Evolutionary conservation across 2,888 invertebrate species (phyloP), one percentile per base, ranked within the genome.

Genomic region (Arctia plantaginis): DNA sequence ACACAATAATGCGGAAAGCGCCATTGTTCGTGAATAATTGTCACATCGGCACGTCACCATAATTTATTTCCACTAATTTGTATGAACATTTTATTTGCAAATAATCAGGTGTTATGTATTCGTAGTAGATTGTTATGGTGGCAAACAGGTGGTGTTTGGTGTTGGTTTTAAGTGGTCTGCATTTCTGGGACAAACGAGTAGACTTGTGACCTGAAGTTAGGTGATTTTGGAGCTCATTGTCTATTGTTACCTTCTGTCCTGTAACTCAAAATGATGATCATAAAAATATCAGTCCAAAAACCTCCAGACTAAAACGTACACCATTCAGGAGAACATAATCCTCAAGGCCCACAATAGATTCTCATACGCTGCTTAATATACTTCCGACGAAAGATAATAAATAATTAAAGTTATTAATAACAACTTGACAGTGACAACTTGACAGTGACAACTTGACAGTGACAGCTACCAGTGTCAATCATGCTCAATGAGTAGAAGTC

Each of bases 1-100:
- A 66, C 66, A n/a, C 7, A 66, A 23, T 23, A 70, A 74, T 62
- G 71, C 71, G 74, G 74, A 74, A 74, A 67, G 62, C 35, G 41
- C 67, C 66, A 71, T 71, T 67, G 33, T 20, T 44, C 47, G 67
- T 18, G 51, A 33, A 7, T 39, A 41, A 35, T 18, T 41, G 67
- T 71, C 68, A 65, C 59, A 30, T 41, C 27, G 67, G n/a, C 18
- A 4, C 41, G 64, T 41, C 27, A 30, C 18, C 39, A 33, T 59
- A 67, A 74, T 74, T 74, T 35, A 74, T 71, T 47, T 23, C 1
- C 18, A 10, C 33, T 74, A 71, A 51, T 67, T 71, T 74, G 71
- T 71, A 74, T n/a, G 4, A 62, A 39, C 66, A 41, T 55, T 55
- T 72, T 39, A 64, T 30, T 8, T 8, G 41, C 27, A 44, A 41